Base-by-base conservation (phyloP, 2,888 invertebrate species). In the Heliconius ethilla region DNA sequence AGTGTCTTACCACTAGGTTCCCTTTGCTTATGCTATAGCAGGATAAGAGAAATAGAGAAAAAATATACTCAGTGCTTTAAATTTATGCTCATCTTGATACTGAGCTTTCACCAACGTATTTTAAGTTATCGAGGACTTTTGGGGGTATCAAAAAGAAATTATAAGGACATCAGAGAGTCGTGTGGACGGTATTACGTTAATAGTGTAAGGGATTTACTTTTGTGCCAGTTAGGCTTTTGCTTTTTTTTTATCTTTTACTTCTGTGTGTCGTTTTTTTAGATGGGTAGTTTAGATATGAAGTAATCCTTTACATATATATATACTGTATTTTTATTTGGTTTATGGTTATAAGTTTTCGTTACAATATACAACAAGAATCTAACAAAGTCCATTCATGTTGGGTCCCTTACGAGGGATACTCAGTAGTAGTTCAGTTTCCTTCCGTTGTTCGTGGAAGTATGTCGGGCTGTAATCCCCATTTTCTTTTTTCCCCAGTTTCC, bases 71-170 rank as follows among this genome's bases (percentile, higher is more conserved):
- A 27, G 27, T 82, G 85, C 85, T 82, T 82, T 82, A 87, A 93
- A 93, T 94, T 93, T 93, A 93, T 93, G 87, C 86, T 85, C 86
- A 84, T 83, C 84, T 87, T 87, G 93, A 93, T 93, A 90, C 87
- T 85, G 85, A 91, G 86, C 84, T 83, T 83, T 85, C 87, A 87
- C 90, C 91, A 18, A 91, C 91, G 92, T 91, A 92, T 92, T 93
- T 93, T 92, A 92, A 92, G 89, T 91, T 90, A 87, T 88, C 89
- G 84, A 85, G 89, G 92, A 88, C 87, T 91, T 90, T 90, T 85
- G 84, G 85, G 85, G 87, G 90, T 91, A 91, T 93, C 91, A 92
- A 89, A 91, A 91, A 91, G 89, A 92, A 93, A 92, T 93, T 92
- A 92, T 92, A 90, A 88, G 87, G 87, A 79, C 82, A 75, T 62